Evolutionary conservation across 2,888 invertebrate genomes (phyloP).

Genomic region (Drosophila koepferae): DNA sequence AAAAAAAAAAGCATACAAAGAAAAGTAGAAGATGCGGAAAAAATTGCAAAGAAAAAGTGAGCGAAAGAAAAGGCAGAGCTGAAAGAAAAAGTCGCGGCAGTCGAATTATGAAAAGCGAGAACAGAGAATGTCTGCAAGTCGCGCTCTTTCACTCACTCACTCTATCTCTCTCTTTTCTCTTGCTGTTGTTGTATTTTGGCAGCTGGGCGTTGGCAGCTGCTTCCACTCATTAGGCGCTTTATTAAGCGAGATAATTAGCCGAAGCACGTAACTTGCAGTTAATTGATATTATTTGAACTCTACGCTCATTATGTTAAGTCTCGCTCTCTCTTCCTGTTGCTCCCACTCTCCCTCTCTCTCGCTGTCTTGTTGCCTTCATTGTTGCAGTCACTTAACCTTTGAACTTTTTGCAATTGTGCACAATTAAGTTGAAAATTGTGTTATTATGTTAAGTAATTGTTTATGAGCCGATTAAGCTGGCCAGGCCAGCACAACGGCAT

Average conservation of each 20-base stretch:
- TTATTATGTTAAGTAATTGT: conserved; percentile 75
- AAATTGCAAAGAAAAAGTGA: conserved; percentile 5
- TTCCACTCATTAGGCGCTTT: conserved; percentile 82
- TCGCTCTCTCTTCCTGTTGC: conserved; percentile 9
- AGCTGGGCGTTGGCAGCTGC: conserved; percentile 77
- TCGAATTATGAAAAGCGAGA: conserved; percentile 46
- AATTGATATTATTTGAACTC: conserved; percentile 83
- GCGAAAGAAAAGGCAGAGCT: conserved; percentile 33
- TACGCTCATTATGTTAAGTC: conserved; percentile 56
- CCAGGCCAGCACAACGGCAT: conserved; percentile 26
- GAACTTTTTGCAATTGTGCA: conserved; percentile 71
- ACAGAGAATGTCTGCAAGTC: conserved; percentile 4
- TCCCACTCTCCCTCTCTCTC: neutral
- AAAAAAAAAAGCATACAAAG: neutral
- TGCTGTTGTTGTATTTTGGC: conserved; percentile 53
- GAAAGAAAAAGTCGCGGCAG: conserved; percentile 28
- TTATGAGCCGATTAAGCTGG: conserved; percentile 65
- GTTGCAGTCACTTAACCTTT: conserved; percentile 72
- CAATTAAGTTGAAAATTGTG: conserved; percentile 72
- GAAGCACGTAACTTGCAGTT: conserved; percentile 80
- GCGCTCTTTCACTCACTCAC: neutral
- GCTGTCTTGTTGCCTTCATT: conserved; percentile 23
- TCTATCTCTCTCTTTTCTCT: neutral
- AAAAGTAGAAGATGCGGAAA: neutral
- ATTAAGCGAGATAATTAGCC: conserved; percentile 82